Evolutionary conservation across 2,113 vertebrate genomes (phyloP), one percentile per base, ranked within the genome.

Genomic region (Ammodytes marinus): DNA sequence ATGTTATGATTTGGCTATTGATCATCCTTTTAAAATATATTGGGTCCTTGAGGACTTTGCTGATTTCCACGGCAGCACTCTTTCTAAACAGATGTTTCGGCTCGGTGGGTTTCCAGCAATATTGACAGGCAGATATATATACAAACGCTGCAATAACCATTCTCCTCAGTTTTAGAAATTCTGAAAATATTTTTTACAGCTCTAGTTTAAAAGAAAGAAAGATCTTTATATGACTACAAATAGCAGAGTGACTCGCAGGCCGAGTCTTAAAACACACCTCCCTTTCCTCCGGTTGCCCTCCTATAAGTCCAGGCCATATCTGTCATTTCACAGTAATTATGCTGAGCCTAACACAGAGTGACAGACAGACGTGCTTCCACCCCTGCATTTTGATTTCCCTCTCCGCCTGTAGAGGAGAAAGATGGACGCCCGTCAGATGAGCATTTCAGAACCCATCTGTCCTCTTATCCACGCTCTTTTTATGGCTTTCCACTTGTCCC

Each of bases 321-420:
- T 89, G 85, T 87, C 89, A 93, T 94, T 94, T 94, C 93, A 94
- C 92, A 91, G 86, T 85, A 88, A 94, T 95, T 93, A 94, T 82
- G 83, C 82, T 89, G 92, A 95, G 91, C 86, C 89, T 94, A 92
- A 94, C 92, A 50, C 83, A 93, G 88, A 88, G 77, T 91, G 94
- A 93, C 94, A 89, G 88, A 93, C 68, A 83, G 88, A 88, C 60
- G 55, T 71, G 85, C 71, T 82, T 91, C 77, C 77, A 85, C 85
- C 78, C 79, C 77, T 84, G 74, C 77, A 64, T 80, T 88, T 87
- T 83, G 79, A 77, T 86, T 89, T 80, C 65, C 75, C 73, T 61
- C 75, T 79, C 47, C 11, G 70, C 65, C 77, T 83, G 80, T 77
- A 69, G 53, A 85, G 63, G 69, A 68, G 78, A 72, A 27, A 75